phyloP scores from a whole-genome alignment of 2,113 vertebrate species.

The Epinephelus cyanopodus region DNA sequence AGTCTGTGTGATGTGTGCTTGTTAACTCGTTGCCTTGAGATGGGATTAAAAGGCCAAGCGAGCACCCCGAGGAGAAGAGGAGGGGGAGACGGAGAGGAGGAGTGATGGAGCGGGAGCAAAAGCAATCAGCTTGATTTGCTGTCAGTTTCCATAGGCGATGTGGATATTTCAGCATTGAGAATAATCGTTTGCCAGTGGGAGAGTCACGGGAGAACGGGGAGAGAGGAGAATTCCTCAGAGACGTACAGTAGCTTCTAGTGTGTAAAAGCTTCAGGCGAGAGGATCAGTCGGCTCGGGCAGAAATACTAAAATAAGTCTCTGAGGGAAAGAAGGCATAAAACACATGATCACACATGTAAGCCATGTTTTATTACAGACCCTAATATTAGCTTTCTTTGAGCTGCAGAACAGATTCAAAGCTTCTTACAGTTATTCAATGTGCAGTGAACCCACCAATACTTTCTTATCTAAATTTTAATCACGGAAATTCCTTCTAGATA shows the following conservation, averaged over 20 bases:
- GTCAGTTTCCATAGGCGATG: constrained; percentile 18
- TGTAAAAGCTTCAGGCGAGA: constrained; percentile 4
- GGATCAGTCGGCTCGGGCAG: neutral
- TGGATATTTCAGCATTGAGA: neutral
- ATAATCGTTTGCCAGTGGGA: neutral
- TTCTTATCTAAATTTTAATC: neutral
- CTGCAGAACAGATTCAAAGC: neutral
- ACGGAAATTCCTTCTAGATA: too few relatives aligned
- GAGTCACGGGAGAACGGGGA: neutral
- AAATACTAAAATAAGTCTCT: neutral
- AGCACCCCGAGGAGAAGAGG: neutral
- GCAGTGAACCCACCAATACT: neutral
- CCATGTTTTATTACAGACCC: neutral
- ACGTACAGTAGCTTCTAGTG: neutral
- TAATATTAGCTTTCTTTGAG: neutral
- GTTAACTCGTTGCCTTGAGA: constrained; percentile 30
- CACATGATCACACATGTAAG: neutral
- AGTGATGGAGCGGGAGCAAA: neutral
- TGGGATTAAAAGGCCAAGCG: constrained; percentile 46
- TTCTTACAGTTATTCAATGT: neutral
- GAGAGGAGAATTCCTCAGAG: neutral
- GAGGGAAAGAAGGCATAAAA: neutral
- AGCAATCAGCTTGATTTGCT: constrained; percentile 24
- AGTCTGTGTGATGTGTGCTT: constrained; percentile 25
- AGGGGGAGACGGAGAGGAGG: rapidly evolving